Percentiles rank a stretch among this genome's conserved stretches.
These are phyloP conservation scores for Cephus cinctus DNA, from an alignment of 1,140 invertebrate species.

Conservation along the genomic window DNA sequence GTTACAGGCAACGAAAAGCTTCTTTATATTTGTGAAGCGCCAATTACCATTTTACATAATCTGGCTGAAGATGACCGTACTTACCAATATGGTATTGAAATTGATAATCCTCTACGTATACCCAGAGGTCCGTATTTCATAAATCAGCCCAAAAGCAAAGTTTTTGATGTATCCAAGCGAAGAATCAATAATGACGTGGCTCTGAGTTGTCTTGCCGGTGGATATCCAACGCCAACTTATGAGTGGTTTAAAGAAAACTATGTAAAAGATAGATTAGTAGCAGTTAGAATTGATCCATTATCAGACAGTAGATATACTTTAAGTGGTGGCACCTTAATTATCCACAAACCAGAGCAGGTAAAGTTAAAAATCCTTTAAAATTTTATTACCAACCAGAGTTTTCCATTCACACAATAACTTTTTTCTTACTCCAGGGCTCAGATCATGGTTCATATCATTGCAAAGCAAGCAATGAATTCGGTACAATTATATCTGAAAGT, in stretches of 20 bases:
- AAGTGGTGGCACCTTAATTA: conserved; percentile 88
- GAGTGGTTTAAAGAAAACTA: conserved; percentile 90
- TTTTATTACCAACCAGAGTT: not conserved
- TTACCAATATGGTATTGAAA: conserved; percentile 79
- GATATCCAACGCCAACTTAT: conserved; percentile 88
- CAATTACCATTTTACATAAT: conserved; percentile 65
- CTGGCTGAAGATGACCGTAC: conserved; percentile 73
- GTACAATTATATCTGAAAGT: conserved; percentile 84
- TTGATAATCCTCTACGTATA: conserved; percentile 74
- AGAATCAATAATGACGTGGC: conserved; percentile 71
- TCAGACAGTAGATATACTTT: conserved; percentile 75
- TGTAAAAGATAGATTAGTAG: conserved; percentile 71
- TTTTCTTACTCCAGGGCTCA: conserved; percentile 50
- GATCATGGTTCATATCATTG: conserved; percentile 92
- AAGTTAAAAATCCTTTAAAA: conserved; percentile 9
- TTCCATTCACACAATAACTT: conserved; percentile 17
- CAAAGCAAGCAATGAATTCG: conserved; percentile 84
- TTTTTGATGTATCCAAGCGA: conserved; percentile 79
- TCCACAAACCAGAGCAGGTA: conserved; percentile 79
- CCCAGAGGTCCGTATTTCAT: conserved; percentile 87
- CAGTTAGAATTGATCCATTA: conserved; percentile 75
- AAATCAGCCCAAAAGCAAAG: conserved; percentile 76
- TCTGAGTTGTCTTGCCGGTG: conserved; percentile 81
- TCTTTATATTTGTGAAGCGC: conserved; percentile 88
- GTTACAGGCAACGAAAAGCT: conserved; percentile 73